These are phyloP conservation scores for Hirudinaria manillensis DNA, from an alignment of 2,888 invertebrate genomes.

Conservation along the genomic window DNA sequence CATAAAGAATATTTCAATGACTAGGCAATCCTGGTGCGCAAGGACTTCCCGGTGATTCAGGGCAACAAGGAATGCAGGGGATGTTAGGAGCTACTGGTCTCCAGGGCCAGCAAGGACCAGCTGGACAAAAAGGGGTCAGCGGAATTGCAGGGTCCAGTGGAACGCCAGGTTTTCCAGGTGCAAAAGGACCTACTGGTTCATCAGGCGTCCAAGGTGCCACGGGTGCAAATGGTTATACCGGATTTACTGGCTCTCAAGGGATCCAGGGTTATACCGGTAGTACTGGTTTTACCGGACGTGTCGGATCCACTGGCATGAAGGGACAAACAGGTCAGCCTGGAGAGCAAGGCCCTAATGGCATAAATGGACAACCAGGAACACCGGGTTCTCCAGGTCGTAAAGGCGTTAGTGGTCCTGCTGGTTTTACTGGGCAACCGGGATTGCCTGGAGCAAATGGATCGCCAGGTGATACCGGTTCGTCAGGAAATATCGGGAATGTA, in stretches of 20 bases:
- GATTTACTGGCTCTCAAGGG: slow-evolving; percentile 10
- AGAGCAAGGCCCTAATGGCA: slow-evolving; percentile 1
- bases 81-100: slow-evolving; percentile 14
- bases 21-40: slow-evolving; percentile 12
- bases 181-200: background rate
- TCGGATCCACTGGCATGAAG: slow-evolving; percentile 12
- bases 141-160: slow-evolving; percentile 27
- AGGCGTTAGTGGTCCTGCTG: slow-evolving; percentile 31
- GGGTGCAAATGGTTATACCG: slow-evolving; percentile 3
- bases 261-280: background rate
- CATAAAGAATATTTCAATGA: background rate
- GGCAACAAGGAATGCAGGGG: slow-evolving; percentile 19
- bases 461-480: slow-evolving; percentile 30
- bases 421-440: slow-evolving; percentile 21
- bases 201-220: background rate
- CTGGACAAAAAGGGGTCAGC: slow-evolving; percentile 29
- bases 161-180: slow-evolving; percentile 3
- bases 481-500: slow-evolving; percentile 32
- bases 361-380: slow-evolving; percentile 34
- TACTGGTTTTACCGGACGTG: slow-evolving; percentile 12
- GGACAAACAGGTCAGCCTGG: slow-evolving; percentile 16
- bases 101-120: slow-evolving; percentile 28
- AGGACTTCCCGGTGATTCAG: slow-evolving; percentile 26
- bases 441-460: slow-evolving; percentile 23
- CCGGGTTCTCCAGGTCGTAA: slow-evolving; percentile 34